Base-by-base conservation (phyloP, 2,797 vertebrate genomes). In the Salarias fasciatus region DNA sequence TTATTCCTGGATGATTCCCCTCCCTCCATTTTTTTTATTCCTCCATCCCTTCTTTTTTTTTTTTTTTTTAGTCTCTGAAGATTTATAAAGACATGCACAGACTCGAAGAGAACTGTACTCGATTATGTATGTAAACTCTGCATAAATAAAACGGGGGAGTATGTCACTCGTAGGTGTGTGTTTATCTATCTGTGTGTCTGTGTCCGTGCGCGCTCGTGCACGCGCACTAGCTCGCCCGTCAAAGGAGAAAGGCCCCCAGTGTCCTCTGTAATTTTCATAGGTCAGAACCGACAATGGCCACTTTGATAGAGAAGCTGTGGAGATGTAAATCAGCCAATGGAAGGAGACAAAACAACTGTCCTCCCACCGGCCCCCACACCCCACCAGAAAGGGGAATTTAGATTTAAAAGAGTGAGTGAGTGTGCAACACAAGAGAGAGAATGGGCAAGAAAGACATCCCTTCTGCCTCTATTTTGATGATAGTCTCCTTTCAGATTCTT, bases 281-380 rank as follows among this genome's bases (percentile, higher is more conserved):
- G 89, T 92, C 90, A 91, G 71, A 80, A 75, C 84, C 86, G 85
- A 93, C 91, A 93, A 93, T 92, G 87, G 88, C 72, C 87, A 92
- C 92, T 92, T 92, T 92, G 88, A 93, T 90, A 90, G 86, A 87
- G 77, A 82, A 87, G 80, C 92, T 93, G 90, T 92, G 89, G 88
- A 92, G 87, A 93, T 93, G 91, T 92, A 93, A 93, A 93, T 92
- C 90, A 90, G 86, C 88, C 83, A 90, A 90, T 86, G 79, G 80
- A 87, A 85, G 80, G 72, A 89, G 86, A 92, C 91, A 91, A 91
- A 91, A 91, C 88, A 89, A 88, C 81, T 86, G 85, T 91, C 90
- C 87, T 88, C 89, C 88, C 86, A 79, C 83, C 63, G 75, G 52
- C 71, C 85, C 82, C 79, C 74, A 68, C 75, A 74, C 73, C 70